Evolutionary conservation across 1,140 invertebrate genomes (phyloP).

Genomic region (Acarapis woodi): DNA sequence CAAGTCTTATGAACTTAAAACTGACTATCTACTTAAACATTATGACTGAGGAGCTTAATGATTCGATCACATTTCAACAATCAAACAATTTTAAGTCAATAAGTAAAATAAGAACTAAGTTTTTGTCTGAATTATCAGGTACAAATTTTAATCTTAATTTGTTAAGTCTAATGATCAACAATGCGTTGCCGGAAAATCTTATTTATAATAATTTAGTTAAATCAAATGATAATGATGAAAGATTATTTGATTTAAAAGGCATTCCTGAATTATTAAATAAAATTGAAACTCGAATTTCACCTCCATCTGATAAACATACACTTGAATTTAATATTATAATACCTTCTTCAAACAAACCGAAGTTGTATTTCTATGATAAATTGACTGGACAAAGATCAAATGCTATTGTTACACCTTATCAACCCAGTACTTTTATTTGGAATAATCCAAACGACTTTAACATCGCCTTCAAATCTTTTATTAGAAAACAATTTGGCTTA

Average conservation of each 20-base stretch:
- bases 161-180: constrained; percentile 6
- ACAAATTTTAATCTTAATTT: too few species aligned
- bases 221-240: neutral
- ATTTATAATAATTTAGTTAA: constrained; percentile 1
- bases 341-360: neutral
- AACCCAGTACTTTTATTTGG: constrained; percentile 3
- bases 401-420: constrained; percentile 5
- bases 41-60: too few species aligned
- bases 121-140: neutral
- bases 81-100: constrained; percentile 1
- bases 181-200: constrained; percentile 3
- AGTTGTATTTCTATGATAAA: constrained; percentile 5
- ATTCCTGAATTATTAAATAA: constrained; percentile 1
- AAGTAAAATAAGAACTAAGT: neutral
- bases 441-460: constrained; percentile 8
- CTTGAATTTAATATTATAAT: constrained; percentile 6
- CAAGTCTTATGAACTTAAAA: too few species aligned
- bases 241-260: constrained; percentile 3
- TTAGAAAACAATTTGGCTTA: constrained; percentile 6
- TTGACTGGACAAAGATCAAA: constrained; percentile 2
- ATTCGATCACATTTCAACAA: neutral
- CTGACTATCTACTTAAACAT: too few species aligned
- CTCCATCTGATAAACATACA: constrained; percentile 6
- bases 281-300: constrained; percentile 7
- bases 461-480: constrained; percentile 6